phyloP scores from a whole-genome alignment of 2,888 invertebrate genomes.

The Acronicta psi region DNA sequence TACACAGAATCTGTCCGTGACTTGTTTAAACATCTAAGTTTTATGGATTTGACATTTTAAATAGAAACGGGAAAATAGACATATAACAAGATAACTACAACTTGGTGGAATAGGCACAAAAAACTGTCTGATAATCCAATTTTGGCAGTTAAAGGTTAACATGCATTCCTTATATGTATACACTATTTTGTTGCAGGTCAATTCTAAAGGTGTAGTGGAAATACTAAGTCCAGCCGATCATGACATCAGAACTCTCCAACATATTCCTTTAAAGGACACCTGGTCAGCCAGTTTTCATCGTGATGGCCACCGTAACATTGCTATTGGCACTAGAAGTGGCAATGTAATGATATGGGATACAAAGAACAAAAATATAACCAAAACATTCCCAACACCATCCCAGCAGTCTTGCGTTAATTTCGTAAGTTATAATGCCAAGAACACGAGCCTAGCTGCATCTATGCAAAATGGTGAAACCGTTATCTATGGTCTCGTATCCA shows the following conservation, averaged over 20 bases:
- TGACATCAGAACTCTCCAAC: conserved; percentile 82
- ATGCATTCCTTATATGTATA: too few species aligned
- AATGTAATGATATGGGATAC: conserved; percentile 87
- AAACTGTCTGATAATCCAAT: too few species aligned
- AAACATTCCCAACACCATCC: conserved; percentile 80
- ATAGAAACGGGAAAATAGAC: too few species aligned
- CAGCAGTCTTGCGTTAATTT: conserved; percentile 79
- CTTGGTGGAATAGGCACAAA: too few species aligned
- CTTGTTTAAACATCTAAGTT: too few species aligned
- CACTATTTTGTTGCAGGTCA: conserved; percentile 77
- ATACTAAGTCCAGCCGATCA: conserved; percentile 81
- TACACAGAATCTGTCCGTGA: too few species aligned
- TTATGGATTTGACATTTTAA: too few species aligned
- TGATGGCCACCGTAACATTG: conserved; percentile 82
- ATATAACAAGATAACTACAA: too few species aligned
- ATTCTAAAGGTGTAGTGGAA: conserved; percentile 82
- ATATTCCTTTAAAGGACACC: conserved; percentile 82
- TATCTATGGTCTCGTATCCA: conserved; percentile 85
- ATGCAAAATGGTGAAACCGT: conserved; percentile 86
- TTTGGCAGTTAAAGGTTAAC: too few species aligned
- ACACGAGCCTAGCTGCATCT: conserved; percentile 83
- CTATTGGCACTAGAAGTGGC: conserved; percentile 83
- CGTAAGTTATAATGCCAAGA: conserved; percentile 84
- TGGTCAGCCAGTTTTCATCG: conserved; percentile 85
- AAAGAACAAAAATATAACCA: conserved; percentile 81